Evolutionary conservation across 2,113 vertebrate genomes (phyloP), one percentile per base, ranked within the genome.

Genomic region (Percopsis transmontana): DNA sequence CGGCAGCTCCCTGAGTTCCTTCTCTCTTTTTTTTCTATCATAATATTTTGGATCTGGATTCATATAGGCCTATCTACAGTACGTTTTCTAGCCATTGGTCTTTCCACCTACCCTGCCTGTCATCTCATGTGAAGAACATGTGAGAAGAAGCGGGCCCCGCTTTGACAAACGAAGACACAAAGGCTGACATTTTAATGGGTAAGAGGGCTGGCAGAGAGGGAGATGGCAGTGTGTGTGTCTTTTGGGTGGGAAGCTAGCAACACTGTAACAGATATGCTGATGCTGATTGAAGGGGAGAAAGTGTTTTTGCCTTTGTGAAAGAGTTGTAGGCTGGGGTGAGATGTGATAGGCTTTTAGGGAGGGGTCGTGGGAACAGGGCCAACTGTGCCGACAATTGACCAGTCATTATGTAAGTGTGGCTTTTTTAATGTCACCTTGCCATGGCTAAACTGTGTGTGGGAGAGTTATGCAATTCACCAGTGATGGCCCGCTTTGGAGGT

Each of bases 131-230:
- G 27, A 33, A 7, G 8, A 6, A 7, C 27, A 33, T 33, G 27
- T 33, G 27, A 33, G 27, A 33, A 6, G 27, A 33, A 33, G 40
- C 60, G 65, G 70, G 62, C 76, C 75, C 79, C 52, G 75, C 75
- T 83, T 77, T 83, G 82, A 81, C 80, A 57, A 78, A 59, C 66
- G 79, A 68, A 50, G 71, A 80, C 72, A 74, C 73, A 81, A 85
- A 79, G 76, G 80, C 52, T 85, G 79, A 79, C 83, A 86, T 88
- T 86, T 86, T 57, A 61, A 61, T 13, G 44, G 74, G 18, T 33
- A 24, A 51, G 62, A 20, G 61, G n/a, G n/a, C n/a, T n/a, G n/a
- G n/a, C n/a, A n/a, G n/a, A n/a, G n/a, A n/a, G n/a, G n/a, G n/a
- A n/a, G n/a, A n/a, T n/a, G n/a, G n/a, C n/a, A n/a, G n/a, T n/a